Conservation (phyloP, 2,797 vertebrate genomes). For the Myotis daubentonii region DNA sequence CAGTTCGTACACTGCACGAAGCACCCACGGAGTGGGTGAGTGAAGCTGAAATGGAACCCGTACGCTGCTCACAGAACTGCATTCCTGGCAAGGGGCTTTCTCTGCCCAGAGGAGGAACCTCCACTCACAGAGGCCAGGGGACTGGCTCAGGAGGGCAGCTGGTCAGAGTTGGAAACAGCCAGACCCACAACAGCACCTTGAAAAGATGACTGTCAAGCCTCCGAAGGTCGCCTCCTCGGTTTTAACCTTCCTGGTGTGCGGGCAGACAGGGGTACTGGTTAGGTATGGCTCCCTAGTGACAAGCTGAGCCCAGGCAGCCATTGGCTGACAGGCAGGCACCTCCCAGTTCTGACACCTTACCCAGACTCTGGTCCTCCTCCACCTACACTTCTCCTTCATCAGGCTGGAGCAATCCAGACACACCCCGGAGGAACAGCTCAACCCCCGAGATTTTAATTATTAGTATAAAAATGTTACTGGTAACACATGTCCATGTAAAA, state of each 20-base stretch:
- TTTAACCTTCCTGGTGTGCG: background rate
- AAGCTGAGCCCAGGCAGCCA: background rate
- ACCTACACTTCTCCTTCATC: background rate
- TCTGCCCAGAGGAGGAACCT: background rate
- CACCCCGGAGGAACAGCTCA: background rate
- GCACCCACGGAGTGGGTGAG: background rate
- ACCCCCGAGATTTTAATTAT: background rate
- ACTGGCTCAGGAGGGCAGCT: background rate
- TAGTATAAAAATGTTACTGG: background rate
- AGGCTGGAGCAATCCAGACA: background rate
- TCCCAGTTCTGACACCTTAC: background rate
- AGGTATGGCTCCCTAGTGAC: background rate
- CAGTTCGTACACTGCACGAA: background rate
- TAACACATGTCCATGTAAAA: background rate
- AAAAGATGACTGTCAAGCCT: background rate
- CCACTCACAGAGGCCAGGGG: background rate
- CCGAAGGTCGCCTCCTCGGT: background rate
- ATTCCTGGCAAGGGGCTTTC: background rate
- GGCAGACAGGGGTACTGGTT: background rate
- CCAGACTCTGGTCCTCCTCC: background rate
- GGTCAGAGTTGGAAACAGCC: background rate
- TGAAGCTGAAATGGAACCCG: background rate
- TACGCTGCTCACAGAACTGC: background rate
- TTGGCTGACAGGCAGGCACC: background rate
- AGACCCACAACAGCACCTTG: background rate